These are phyloP conservation scores for Emydocephalus ijimae DNA, from an alignment of 2,113 vertebrate genomes.

Conservation along the genomic window DNA sequence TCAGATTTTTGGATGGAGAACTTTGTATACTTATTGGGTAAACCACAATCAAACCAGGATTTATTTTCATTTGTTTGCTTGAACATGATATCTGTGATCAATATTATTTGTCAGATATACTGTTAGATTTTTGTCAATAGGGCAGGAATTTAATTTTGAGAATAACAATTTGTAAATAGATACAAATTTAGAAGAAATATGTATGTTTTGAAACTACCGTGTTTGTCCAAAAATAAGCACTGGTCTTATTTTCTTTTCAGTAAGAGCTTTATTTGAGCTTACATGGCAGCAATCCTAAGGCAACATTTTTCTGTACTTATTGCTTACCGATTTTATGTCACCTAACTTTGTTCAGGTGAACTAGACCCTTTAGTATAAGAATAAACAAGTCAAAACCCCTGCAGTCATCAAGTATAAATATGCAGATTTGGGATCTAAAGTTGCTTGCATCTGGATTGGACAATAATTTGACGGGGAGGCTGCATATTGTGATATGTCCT, in stretches of 20 bases:
- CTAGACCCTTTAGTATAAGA: neutral
- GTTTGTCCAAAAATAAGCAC: too few species aligned
- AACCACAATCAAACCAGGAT: neutral
- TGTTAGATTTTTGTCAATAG: neutral
- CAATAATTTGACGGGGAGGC: neutral
- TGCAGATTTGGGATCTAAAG: neutral
- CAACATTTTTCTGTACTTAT: neutral
- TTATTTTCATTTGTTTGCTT: neutral
- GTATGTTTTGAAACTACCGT: neutral
- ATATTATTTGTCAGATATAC: neutral
- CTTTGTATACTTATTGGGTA: too few species aligned
- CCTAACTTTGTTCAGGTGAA: neutral
- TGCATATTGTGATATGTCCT: neutral
- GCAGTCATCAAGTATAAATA: neutral
- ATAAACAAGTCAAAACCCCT: neutral
- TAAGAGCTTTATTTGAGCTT: neutral
- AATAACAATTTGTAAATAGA: neutral
- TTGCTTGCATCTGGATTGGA: neutral
- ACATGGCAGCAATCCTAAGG: neutral
- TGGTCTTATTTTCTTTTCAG: neutral
- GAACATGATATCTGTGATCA: neutral
- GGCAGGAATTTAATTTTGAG: neutral
- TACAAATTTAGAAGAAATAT: neutral
- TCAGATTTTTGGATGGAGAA: too few species aligned
- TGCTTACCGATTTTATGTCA: neutral